These are phyloP conservation scores for Siniperca knerii DNA, from an alignment of 2,113 vertebrate species.

Conservation along the genomic window DNA sequence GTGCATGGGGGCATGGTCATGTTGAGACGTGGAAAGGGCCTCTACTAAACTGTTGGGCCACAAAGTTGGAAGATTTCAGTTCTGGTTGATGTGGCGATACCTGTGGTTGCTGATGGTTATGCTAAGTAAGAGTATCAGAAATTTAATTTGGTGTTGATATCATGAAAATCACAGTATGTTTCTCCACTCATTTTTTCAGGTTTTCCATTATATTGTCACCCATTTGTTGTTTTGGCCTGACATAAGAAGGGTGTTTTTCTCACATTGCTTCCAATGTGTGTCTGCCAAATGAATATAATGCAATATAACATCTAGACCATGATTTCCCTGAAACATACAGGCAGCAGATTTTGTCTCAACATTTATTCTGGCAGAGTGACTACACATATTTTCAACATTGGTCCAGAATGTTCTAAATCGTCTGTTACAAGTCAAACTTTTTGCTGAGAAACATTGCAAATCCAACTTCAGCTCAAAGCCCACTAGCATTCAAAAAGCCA, in stretches of 20 bases:
- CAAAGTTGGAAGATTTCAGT: background rate
- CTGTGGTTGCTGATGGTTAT: background rate
- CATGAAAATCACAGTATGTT: background rate
- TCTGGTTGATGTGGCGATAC: background rate
- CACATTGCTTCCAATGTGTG: background rate
- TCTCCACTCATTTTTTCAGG: background rate
- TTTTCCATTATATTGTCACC: background rate
- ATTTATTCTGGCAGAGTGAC: background rate
- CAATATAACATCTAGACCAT: background rate
- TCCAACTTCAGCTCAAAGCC: constrained; percentile 10
- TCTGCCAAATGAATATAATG: background rate
- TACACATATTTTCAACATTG: background rate
- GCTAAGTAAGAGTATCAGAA: background rate
- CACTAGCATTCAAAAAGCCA: constrained; percentile 22
- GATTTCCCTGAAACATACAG: background rate
- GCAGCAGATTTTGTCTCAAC: constrained; percentile 1
- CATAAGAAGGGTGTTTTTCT: background rate
- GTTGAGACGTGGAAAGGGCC: background rate
- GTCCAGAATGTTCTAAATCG: background rate
- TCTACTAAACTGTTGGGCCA: background rate
- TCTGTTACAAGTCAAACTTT: background rate
- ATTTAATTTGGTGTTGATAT: background rate
- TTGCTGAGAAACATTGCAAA: constrained; percentile 23
- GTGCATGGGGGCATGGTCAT: background rate
- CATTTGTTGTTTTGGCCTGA: background rate